Evolutionary conservation across 2,797 vertebrate genomes (phyloP).

Genomic region (Acridotheres tristis): DNA sequence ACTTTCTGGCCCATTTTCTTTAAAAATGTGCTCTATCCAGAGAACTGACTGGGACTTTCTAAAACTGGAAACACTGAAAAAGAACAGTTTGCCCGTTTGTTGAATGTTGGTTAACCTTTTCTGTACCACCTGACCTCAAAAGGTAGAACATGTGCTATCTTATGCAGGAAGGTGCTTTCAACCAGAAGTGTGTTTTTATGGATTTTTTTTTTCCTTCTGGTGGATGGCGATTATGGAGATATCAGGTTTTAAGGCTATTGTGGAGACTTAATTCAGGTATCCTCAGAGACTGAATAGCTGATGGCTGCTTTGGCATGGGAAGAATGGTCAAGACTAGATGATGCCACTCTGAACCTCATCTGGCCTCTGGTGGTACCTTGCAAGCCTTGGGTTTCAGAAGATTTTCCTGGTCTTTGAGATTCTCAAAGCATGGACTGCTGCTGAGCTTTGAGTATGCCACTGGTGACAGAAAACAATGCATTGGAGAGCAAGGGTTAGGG

Average conservation of each 20-base stretch:
- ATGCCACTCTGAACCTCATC: neutral
- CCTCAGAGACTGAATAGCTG: neutral
- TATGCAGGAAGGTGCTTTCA: neutral
- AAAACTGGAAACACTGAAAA: constrained; percentile 9
- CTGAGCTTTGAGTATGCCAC: neutral
- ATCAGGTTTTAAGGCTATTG: neutral
- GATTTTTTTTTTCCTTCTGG: neutral
- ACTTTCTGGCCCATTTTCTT: constrained; percentile 51
- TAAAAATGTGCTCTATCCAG: constrained; percentile 10
- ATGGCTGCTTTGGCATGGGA: neutral
- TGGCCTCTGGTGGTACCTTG: neutral
- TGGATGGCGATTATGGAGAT: neutral
- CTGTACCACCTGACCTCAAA: neutral
- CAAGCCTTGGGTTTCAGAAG: neutral
- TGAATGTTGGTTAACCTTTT: neutral
- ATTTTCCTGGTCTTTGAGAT: neutral
- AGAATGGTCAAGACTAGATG: neutral
- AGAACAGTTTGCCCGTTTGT: neutral
- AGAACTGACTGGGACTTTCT: neutral
- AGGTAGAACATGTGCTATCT: neutral
- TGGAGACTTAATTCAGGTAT: neutral
- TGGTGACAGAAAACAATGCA: neutral
- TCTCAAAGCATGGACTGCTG: neutral
- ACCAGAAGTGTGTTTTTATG: neutral
- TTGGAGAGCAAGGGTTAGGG: neutral